These are phyloP conservation scores for Lordiphosa fenestrarum DNA, from an alignment of 2,888 invertebrate genomes.

Conservation along the genomic window DNA sequence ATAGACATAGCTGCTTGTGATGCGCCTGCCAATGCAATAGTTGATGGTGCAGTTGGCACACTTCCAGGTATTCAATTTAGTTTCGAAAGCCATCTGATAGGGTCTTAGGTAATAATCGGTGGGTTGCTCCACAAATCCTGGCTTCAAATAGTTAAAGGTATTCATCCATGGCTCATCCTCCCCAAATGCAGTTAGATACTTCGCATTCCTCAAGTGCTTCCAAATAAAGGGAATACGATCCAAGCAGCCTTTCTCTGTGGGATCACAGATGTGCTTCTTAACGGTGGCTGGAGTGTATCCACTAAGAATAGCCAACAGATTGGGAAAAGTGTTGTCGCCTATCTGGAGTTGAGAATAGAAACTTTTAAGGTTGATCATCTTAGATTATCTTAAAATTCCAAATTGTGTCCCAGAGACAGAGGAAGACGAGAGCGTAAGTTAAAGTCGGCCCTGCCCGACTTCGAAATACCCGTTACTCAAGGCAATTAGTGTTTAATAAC, in stretches of 20 bases:
- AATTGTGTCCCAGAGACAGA: no score
- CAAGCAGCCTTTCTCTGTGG: constrained; percentile 81
- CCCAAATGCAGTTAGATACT: constrained; percentile 88
- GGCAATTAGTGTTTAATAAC: no score
- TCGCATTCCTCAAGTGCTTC: constrained; percentile 85
- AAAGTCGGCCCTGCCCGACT: no score
- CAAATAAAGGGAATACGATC: constrained; percentile 88
- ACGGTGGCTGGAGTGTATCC: constrained; percentile 82
- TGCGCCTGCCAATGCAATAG: constrained; percentile 83
- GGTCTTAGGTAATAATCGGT: constrained; percentile 90
- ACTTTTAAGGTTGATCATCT: no score
- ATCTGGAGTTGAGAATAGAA: constrained; percentile 80
- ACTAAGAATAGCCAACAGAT: constrained; percentile 89
- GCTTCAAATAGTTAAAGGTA: constrained; percentile 85
- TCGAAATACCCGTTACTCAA: no score
- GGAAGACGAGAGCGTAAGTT: no score
- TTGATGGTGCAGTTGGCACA: constrained; percentile 50
- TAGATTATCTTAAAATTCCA: no score
- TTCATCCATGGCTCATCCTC: constrained; percentile 84
- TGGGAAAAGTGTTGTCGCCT: constrained; percentile 93
- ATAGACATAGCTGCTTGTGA: constrained; percentile 84
- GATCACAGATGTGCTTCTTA: constrained; percentile 80
- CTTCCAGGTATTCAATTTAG: constrained; percentile 58
- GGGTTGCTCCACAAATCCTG: constrained; percentile 86
- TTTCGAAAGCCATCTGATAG: constrained; percentile 84